Evolutionary conservation across 2,888 invertebrate species (phyloP).

Genomic region (Adineta ricciae): DNA sequence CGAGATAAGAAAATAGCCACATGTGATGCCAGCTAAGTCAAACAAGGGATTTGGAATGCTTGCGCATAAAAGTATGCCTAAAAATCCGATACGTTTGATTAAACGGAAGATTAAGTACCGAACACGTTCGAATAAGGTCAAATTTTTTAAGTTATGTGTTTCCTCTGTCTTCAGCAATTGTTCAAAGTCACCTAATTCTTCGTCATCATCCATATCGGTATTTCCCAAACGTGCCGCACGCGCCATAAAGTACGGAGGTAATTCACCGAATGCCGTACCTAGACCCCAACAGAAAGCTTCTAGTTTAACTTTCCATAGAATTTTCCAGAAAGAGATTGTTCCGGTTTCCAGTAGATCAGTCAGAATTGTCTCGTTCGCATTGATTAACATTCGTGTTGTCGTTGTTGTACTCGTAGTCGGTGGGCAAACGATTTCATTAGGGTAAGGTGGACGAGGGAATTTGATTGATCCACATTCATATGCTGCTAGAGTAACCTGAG

Average conservation of each 20-base stretch:
- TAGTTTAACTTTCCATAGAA: constrained; percentile 32
- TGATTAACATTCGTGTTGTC: not conserved
- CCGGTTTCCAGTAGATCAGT: not conserved
- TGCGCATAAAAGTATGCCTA: constrained; percentile 88
- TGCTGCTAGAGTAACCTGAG: constrained; percentile 89
- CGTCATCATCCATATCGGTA: constrained; percentile 49
- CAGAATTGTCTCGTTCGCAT: not conserved
- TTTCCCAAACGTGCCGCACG: constrained; percentile 60
- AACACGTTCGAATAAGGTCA: constrained; percentile 24
- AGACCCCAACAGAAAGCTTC: constrained; percentile 46
- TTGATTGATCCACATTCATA: constrained; percentile 87
- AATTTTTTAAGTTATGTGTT: constrained; percentile 23
- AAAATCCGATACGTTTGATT: constrained; percentile 84
- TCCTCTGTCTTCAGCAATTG: constrained; percentile 22
- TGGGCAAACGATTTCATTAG: constrained; percentile 56
- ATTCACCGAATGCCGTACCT: constrained; percentile 90
- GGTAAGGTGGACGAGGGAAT: constrained; percentile 95
- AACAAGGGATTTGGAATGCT: constrained; percentile 97
- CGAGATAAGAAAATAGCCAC: constrained; percentile 94
- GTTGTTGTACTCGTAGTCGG: not conserved
- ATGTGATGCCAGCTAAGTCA: constrained; percentile 93
- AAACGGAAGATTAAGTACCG: constrained; percentile 45
- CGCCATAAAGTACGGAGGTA: constrained; percentile 99
- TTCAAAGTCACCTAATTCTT: constrained; percentile 57
- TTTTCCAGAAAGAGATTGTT: constrained; percentile 33